Evolutionary conservation across 2,113 vertebrate species (phyloP), one percentile per base, ranked within the genome.

Genomic region (Apistogramma diplotaenia): DNA sequence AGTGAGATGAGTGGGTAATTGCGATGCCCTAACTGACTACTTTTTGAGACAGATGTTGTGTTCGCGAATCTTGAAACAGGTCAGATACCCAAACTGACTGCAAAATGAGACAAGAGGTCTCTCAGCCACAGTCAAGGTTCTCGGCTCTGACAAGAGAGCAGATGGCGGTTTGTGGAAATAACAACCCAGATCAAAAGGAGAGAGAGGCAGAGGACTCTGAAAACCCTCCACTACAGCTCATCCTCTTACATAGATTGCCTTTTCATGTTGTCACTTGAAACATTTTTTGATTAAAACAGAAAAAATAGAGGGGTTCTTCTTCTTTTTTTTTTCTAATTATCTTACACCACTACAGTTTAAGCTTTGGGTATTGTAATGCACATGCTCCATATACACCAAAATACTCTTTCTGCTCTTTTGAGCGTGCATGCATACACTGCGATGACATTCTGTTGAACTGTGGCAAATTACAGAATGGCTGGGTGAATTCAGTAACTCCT

Each of bases 91-190:
- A 82, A 90, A 85, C 82, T 79, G 91, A 90, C 85, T 89, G 83
- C 83, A 87, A 84, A 90, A 93, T 93, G 83, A 92, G 88, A 87
- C 87, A 80, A 82, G 91, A 87, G 89, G 87, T 90, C 88, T 92
- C 88, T 73, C 46, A 80, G 85, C 84, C 85, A 61, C 83, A 89
- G 87, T 88, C 90, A 90, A 91, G 87, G 93, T 90, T 89, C 89
- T 86, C 74, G 78, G 85, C 76, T 86, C 89, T 89, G 89, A 90
- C 89, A 90, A 91, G 82, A 73, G 76, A 90, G 83, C 93, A 93
- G 92, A 93, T 93, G 92, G 91, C 78, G 62, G 89, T 84, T 88
- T 79, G 86, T 87, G 89, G 77, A 88, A 92, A 88, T 73, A 89
- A 88, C 87, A 86, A 89, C 87, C 74, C 88, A 65, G 75, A 92